Conservation (phyloP, 1,140 invertebrate species). For the Caenorhabditis inopinata region DNA sequence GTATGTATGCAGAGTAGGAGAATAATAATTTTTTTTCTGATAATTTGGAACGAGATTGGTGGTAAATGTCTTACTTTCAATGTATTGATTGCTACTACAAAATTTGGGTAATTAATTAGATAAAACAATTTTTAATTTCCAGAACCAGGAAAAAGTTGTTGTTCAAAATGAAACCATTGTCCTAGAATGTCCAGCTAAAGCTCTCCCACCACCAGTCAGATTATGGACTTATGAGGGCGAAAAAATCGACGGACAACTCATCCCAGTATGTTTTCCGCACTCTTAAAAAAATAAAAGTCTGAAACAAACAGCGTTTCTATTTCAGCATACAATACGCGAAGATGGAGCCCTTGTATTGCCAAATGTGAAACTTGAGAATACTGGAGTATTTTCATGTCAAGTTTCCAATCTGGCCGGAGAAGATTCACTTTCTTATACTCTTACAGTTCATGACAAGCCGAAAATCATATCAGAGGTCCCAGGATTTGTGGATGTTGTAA, state of each 20-base stretch:
- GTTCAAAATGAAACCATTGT: slow-evolving; percentile 55
- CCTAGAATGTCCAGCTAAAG: slow-evolving; percentile 56
- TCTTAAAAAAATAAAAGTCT: background rate
- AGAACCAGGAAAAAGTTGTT: slow-evolving; percentile 42
- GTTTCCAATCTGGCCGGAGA: slow-evolving; percentile 60
- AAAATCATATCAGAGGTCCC: slow-evolving; percentile 54
- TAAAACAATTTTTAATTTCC: background rate
- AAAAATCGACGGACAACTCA: background rate
- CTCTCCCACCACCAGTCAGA: slow-evolving; percentile 57
- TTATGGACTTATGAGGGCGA: slow-evolving; percentile 60
- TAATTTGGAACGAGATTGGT: no score
- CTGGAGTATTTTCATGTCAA: slow-evolving; percentile 50
- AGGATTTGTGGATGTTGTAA: slow-evolving; percentile 50
- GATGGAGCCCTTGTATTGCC: slow-evolving; percentile 55
- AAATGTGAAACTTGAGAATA: slow-evolving; percentile 50
- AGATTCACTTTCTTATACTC: slow-evolving; percentile 49
- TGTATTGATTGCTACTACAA: background rate
- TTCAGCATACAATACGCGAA: slow-evolving; percentile 35
- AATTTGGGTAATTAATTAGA: no score
- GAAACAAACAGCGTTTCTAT: background rate
- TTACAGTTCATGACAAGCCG: slow-evolving; percentile 53
- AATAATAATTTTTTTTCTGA: no score
- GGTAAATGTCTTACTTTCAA: no score
- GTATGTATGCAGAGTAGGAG: background rate
- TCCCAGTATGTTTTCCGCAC: slow-evolving; percentile 20